Percentiles rank a stretch among this genome's conserved stretches.
Evolutionary conservation across 2,888 invertebrate genomes (phyloP).

Genomic region (Euphydryas editha): DNA sequence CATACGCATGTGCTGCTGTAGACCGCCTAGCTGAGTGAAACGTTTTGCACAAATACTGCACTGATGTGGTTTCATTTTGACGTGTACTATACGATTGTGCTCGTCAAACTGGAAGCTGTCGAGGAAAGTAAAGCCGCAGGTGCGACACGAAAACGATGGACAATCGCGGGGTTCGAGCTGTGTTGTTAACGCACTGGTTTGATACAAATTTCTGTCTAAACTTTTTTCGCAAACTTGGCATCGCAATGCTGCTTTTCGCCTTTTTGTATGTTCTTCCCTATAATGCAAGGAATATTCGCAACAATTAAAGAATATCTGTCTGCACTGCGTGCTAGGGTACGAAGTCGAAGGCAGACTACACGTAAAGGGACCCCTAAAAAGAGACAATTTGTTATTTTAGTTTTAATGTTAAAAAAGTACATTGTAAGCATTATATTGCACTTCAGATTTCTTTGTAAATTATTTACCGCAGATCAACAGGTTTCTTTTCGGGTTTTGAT

Average conservation of each 20-base stretch:
- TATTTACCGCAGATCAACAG: conserved; percentile 67
- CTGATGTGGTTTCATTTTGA: conserved; percentile 72
- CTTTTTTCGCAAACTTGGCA: conserved; percentile 80
- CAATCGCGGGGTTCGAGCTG: conserved; percentile 49
- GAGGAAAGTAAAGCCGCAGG: conserved; percentile 65
- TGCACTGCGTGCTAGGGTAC: conserved; percentile 69
- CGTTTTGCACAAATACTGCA: conserved; percentile 73
- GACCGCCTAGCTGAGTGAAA: conserved; percentile 76
- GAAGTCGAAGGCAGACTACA: conserved; percentile 70
- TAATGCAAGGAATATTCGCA: conserved; percentile 78
- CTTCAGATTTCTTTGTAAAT: conserved; percentile 3
- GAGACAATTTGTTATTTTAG: conserved; percentile 9
- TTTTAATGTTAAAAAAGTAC: background rate
- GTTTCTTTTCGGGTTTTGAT: conserved; percentile 57
- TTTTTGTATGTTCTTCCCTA: conserved; percentile 75
- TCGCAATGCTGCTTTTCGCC: conserved; percentile 73
- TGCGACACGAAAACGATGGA: conserved; percentile 61
- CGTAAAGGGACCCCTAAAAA: conserved; percentile 72
- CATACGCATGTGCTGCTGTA: conserved; percentile 79
- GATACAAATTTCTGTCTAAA: conserved; percentile 62
- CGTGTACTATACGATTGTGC: conserved; percentile 69
- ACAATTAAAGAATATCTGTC: conserved; percentile 76
- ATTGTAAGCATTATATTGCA: background rate
- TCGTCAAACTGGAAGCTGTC: conserved; percentile 65
- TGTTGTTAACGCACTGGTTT: conserved; percentile 46